Evolutionary conservation across 37 sponge, comb jelly and placozoan genomes (phyloP), one percentile per base, ranked within the genome.

Genomic region (Spongilla lacustris): DNA sequence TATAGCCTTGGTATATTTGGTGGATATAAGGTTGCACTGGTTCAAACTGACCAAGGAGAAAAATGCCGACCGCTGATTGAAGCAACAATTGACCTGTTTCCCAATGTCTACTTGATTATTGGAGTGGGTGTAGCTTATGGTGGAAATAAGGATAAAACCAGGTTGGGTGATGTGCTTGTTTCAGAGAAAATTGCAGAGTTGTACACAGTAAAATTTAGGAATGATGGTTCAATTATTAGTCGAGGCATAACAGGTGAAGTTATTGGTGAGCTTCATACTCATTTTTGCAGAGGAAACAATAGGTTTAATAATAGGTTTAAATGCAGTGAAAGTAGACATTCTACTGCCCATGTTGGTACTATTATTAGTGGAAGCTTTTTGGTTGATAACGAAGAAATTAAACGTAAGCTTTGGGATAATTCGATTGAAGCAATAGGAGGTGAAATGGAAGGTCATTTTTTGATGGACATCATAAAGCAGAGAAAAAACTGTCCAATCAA

Each of bases 111-210:
- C 14, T 13, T 32, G 14, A 72, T 72, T 72, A 29, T 72, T 72
- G 73, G 73, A 72, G 73, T 72, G 28, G 73, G 73, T 13, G 73
- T 72, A 14, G 73, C 73, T 32, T 72, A 33, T 72, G 73, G 73
- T 14, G 21, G 28, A 14, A 72, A 24, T 12, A 24, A 58, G 19
- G 21, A 32, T 13, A 14, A 24, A 9, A 58, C 58, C 21, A 17
- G 1, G 58, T 58, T 58, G 58, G 58, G 58, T 58, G 58, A 32
- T 72, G 31, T 29, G 28, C 73, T 33, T 9, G 21, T 72, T 72
- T 32, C 31, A 32, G 31, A 72, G 31, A 33, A 32, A 32, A 72
- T 72, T 29, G 73, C 73, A 33, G 73, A 72, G 30, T 72, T 72
- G 14, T 1, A 32, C 31, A 32, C 28, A 9, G 1, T 29, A 14